Evolutionary conservation across 37 sponge, comb jelly and placozoan species (phyloP).

Genomic region (Tethya wilhelma): DNA sequence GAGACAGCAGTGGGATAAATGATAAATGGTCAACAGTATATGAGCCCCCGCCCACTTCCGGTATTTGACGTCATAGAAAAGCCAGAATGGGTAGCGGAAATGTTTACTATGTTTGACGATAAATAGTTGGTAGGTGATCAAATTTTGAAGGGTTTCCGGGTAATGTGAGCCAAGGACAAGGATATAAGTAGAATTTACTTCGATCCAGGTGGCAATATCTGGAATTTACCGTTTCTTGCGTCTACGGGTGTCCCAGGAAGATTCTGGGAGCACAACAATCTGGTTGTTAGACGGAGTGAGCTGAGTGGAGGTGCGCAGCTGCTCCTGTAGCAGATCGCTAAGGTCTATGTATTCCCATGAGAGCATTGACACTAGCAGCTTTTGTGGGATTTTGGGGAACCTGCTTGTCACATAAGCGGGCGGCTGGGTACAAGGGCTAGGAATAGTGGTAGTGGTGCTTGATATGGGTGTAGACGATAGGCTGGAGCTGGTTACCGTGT

Average conservation of each 20-base stretch:
- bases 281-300: not conserved
- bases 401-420: too few relatives aligned
- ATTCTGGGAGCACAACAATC: not conserved
- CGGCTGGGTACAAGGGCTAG: too few relatives aligned
- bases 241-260: not conserved
- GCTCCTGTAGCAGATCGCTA: too few relatives aligned
- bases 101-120: not conserved
- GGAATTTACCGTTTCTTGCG: not conserved
- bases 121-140: not conserved
- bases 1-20: too few relatives aligned
- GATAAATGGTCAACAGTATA: too few relatives aligned
- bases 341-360: too few relatives aligned
- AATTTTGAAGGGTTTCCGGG: not conserved
- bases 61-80: not conserved
- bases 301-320: too few relatives aligned
- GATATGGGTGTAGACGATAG: too few relatives aligned
- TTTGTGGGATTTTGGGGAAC: too few relatives aligned
- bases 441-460: too few relatives aligned
- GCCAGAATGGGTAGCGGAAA: not conserved
- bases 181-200: not conserved
- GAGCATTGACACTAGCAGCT: too few relatives aligned
- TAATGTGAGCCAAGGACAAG: not conserved
- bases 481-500: too few relatives aligned
- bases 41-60: conserved; percentile 7
- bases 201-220: not conserved